Evolutionary conservation across 2,888 invertebrate genomes (phyloP).

Genomic region (Pseudeuparius sepicola): DNA sequence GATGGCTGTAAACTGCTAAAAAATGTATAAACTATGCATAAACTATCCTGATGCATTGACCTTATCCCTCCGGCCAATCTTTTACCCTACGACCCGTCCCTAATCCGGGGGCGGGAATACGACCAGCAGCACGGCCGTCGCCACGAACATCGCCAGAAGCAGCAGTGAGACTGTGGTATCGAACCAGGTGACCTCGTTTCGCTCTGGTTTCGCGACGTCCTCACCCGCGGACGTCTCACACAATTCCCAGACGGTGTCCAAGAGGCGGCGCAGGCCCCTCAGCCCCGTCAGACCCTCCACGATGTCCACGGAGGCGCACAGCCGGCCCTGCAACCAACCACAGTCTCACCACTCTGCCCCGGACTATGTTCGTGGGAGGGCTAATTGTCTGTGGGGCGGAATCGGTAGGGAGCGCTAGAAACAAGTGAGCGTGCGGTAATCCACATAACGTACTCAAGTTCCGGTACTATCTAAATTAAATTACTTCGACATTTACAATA

Average conservation of each 20-base stretch:
- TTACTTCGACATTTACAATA: too few relatives aligned
- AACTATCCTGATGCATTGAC: too few relatives aligned
- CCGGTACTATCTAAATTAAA: too few relatives aligned
- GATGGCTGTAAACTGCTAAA: too few relatives aligned
- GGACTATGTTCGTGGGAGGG: too few relatives aligned
- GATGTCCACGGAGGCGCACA: constrained; percentile 48
- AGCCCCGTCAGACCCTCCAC: constrained; percentile 39
- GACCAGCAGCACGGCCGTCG: constrained; percentile 40
- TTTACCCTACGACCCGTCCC: too few relatives aligned
- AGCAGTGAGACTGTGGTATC: constrained; percentile 46
- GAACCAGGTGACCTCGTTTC: constrained; percentile 30
- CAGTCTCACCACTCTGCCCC: constrained; percentile 39
- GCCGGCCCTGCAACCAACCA: constrained; percentile 48
- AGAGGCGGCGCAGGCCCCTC: constrained; percentile 36
- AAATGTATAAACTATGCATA: too few relatives aligned
- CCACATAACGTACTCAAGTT: too few relatives aligned
- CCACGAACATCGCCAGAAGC: constrained; percentile 39
- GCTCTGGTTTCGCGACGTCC: constrained; percentile 24
- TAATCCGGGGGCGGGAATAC: constrained; percentile 41
- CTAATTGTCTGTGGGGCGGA: too few relatives aligned
- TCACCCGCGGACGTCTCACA: constrained; percentile 30
- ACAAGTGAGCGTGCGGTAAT: too few relatives aligned
- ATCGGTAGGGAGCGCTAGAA: too few relatives aligned
- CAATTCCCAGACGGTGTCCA: constrained; percentile 36
- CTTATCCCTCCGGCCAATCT: too few relatives aligned